phyloP scores from a whole-genome alignment of 1,140 invertebrate species.

The Paramacrobiotus metropolitanus region DNA sequence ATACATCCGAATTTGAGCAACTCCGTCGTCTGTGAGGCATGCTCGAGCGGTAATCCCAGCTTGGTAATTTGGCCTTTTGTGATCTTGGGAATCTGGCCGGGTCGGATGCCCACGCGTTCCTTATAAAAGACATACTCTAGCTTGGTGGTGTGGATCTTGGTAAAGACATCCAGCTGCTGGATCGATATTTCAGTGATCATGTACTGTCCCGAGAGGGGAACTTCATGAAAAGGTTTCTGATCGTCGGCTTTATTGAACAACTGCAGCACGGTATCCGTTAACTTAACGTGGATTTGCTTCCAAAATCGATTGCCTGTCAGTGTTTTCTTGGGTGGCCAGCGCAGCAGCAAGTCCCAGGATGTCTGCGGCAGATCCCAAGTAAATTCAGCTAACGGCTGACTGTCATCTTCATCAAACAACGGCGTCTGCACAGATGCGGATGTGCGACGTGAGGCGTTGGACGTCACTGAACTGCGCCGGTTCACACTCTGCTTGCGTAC shows the following conservation, averaged over 20 bases:
- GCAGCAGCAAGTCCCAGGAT: conserved; percentile 79
- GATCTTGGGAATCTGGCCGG: conserved; percentile 72
- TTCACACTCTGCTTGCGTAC: conserved; percentile 12
- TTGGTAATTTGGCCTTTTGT: conserved; percentile 63
- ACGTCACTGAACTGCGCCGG: neutral
- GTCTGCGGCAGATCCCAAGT: conserved; percentile 32
- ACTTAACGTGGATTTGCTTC: conserved; percentile 79
- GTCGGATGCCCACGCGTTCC: conserved; percentile 79
- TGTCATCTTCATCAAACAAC: conserved; percentile 77
- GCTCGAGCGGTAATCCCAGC: conserved; percentile 81
- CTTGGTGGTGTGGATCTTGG: conserved; percentile 96
- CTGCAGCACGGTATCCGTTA: conserved; percentile 61
- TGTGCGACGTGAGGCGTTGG: conserved; percentile 12
- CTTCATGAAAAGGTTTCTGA: conserved; percentile 60
- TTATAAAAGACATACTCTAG: conserved; percentile 96
- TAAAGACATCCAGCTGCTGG: conserved; percentile 91
- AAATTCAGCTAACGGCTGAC: conserved; percentile 74
- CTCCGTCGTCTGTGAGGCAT: conserved; percentile 68
- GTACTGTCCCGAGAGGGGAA: conserved; percentile 16
- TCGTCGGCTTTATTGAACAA: conserved; percentile 57
- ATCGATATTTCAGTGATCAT: conserved; percentile 39
- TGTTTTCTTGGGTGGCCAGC: conserved; percentile 93
- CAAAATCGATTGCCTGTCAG: conserved; percentile 79
- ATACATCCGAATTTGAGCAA: conserved; percentile 82
- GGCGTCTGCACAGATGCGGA: conserved; percentile 43